Base-by-base conservation (phyloP, 2,888 invertebrate genomes). In the Tetragonisca angustula region DNA sequence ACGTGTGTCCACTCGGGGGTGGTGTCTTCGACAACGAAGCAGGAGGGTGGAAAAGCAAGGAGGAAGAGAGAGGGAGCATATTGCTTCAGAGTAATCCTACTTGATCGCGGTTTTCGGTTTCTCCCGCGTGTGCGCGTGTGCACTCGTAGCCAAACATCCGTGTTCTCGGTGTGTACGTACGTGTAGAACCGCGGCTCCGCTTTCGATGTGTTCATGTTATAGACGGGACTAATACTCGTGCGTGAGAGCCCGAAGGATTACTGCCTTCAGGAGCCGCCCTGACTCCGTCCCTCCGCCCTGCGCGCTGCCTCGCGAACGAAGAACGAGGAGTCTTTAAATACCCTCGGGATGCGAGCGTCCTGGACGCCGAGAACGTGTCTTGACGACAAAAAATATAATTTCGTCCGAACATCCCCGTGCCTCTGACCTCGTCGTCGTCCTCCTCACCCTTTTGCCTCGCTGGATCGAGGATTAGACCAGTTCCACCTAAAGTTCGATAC, bases 41-140 rank as follows among this genome's bases (percentile, higher is more conserved):
- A 65, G 75, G 79, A 69, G 83, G 84, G 85, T 84, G 76, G 64
- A 43, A 43, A 9, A 79, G 76, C 70, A 73, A 83, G 74, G 83
- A 82, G 81, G 76, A 85, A 88, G 88, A 92, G 88, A 86, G 91
- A 92, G 91, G 90, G 90, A 89, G 90, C 93, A 93, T 93, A 93
- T 93, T 94, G 94, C 93, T 92, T 85, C 90, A 85, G 84, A 92
- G 93, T 94, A 94, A 94, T 94, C 94, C 94, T 92, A 92, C 93
- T 93, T 93, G 93, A 94, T 94, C 94, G 94, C 92, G 94, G 93
- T 92, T 93, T 93, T 92, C 90, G 92, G 92, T 90, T 91, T 90
- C 89, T 89, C 88, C 74, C 88, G 62, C 56, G 83, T 56, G 76
- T 62, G 77, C 74, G 74, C 68, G 87, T 83, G 81, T 74, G 76